Conservation (phyloP, 2,888 invertebrate genomes). For the Plebejus argus region DNA sequence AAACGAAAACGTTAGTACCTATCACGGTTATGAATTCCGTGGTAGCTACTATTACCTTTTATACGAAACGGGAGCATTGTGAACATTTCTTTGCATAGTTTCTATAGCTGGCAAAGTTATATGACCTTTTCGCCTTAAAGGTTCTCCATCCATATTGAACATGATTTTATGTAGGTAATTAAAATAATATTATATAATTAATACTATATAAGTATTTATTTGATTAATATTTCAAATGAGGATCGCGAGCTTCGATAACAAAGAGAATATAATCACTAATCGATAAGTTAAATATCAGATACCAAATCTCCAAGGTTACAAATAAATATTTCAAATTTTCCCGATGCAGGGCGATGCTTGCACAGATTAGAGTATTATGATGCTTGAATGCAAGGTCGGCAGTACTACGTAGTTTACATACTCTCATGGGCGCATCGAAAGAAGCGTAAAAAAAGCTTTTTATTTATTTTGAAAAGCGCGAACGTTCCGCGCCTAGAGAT, state of each 20-base stretch:
- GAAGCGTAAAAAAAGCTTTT: too few species aligned
- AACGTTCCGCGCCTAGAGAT: too few species aligned
- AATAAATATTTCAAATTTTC: not conserved
- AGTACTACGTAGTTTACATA: too few species aligned
- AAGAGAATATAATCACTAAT: too few species aligned
- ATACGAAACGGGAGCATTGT: constrained; percentile 56
- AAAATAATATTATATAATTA: not conserved
- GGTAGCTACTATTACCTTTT: constrained; percentile 49
- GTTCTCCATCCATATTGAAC: constrained; percentile 38
- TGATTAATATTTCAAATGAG: constrained; percentile 8
- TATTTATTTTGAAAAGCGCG: too few species aligned
- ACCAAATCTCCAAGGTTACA: constrained; percentile 38
- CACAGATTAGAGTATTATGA: too few species aligned
- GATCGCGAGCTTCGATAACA: not conserved
- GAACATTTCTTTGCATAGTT: constrained; percentile 65
- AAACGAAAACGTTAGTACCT: too few species aligned
- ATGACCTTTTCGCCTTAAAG: constrained; percentile 44
- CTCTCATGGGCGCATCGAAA: too few species aligned
- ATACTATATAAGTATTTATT: not conserved
- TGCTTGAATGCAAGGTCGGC: too few species aligned
- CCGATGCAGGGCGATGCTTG: too few species aligned
- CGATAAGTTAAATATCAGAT: not conserved
- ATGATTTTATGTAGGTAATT: not conserved
- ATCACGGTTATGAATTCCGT: not conserved
- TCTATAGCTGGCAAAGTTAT: constrained; percentile 65